Conservation (phyloP, 2,888 invertebrate genomes). For the Ophraella communa region DNA sequence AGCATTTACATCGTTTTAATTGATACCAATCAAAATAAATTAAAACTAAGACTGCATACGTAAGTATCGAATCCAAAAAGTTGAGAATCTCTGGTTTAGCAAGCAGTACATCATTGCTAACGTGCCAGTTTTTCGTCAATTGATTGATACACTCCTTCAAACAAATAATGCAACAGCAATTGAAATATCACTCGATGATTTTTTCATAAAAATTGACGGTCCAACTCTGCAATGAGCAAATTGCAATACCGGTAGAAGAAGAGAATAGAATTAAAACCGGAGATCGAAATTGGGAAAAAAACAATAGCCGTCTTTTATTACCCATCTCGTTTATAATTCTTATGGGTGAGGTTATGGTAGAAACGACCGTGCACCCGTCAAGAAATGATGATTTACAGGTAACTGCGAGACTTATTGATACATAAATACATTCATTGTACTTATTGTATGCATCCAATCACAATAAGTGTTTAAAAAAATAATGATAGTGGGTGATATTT, state of each 20-base stretch:
- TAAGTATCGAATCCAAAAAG: too few species aligned
- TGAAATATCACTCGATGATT: too few species aligned
- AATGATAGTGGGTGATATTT: not conserved
- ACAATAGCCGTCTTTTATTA: constrained; percentile 14
- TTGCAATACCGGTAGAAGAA: constrained; percentile 3
- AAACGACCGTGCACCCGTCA: constrained; percentile 9
- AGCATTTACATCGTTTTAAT: too few species aligned
- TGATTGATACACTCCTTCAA: too few species aligned
- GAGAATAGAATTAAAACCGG: constrained; percentile 7
- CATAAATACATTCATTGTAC: constrained; percentile 6
- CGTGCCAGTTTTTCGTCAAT: too few species aligned
- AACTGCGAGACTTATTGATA: constrained; percentile 20
- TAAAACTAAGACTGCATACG: too few species aligned
- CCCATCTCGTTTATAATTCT: constrained; percentile 12
- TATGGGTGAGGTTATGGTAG: constrained; percentile 22
- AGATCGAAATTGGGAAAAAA: constrained; percentile 3
- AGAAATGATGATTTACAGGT: constrained; percentile 17
- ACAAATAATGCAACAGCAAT: too few species aligned
- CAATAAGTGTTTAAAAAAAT: not conserved
- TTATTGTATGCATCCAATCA: not conserved
- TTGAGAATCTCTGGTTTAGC: too few species aligned
- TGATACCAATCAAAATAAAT: too few species aligned
- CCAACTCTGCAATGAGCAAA: not conserved
- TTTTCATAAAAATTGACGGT: too few species aligned
- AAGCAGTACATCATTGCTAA: too few species aligned